Conservation (phyloP, 53 echinoderm and acorn worm genomes). For the Apostichopus leukothele region DNA sequence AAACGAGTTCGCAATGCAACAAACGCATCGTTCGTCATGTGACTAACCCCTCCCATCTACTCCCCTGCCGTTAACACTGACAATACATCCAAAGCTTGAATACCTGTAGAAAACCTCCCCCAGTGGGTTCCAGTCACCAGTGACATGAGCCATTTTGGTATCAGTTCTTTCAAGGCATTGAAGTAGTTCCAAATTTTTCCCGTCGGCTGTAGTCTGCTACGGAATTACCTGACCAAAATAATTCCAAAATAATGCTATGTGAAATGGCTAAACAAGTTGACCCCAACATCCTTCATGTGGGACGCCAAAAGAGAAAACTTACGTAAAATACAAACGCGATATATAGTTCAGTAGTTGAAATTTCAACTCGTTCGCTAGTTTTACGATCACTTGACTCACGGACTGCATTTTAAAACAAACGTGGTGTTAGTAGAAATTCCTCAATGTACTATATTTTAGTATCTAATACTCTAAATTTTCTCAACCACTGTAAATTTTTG, state of each 20-base stretch:
- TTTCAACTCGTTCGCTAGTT: too few relatives aligned
- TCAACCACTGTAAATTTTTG: too few relatives aligned
- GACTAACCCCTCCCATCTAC: too few relatives aligned
- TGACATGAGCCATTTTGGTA: slow-evolving; percentile 80
- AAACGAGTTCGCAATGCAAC: too few relatives aligned
- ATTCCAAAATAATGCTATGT: not conserved
- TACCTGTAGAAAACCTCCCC: slow-evolving; percentile 93
- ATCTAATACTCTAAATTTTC: too few relatives aligned
- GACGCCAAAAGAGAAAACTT: not conserved
- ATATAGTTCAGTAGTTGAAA: too few relatives aligned
- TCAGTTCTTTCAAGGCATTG: not conserved
- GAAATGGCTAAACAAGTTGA: not conserved
- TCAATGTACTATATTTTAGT: too few relatives aligned
- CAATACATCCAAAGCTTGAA: not conserved
- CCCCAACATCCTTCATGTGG: not conserved
- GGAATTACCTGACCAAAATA: not conserved
- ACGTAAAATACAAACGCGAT: too few relatives aligned
- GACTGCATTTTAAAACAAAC: too few relatives aligned
- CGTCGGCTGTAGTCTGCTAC: not conserved
- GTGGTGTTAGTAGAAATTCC: too few relatives aligned
- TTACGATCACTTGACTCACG: too few relatives aligned
- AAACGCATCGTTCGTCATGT: not conserved
- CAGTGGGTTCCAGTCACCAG: slow-evolving; percentile 91
- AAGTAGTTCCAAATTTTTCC: not conserved
- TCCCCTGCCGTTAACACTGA: not conserved